phyloP scores from a whole-genome alignment of 2,888 invertebrate species.

The Allolobophora icterica region DNA sequence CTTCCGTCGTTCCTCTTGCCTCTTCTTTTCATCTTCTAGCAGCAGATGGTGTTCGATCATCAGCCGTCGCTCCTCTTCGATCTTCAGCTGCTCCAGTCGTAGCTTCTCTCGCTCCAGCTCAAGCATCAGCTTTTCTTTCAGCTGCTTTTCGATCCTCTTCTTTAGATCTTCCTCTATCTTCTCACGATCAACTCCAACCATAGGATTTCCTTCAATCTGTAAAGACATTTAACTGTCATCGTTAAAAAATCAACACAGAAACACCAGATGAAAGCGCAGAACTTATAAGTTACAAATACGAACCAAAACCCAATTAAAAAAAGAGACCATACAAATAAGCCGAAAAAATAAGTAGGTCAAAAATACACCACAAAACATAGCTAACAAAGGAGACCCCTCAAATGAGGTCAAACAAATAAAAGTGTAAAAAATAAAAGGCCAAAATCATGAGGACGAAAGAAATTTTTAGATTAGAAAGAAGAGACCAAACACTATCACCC shows the following conservation, averaged over 20 bases:
- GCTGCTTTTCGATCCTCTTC: slow-evolving; percentile 3
- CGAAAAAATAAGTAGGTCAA: not conserved
- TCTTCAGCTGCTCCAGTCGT: slow-evolving; percentile 4
- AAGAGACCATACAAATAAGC: not conserved
- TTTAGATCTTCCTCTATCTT: not conserved
- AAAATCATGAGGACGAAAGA: not conserved
- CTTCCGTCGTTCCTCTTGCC: slow-evolving; percentile 25
- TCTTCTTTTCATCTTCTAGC: not conserved
- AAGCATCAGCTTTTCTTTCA: slow-evolving; percentile 15
- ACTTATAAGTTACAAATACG: not conserved
- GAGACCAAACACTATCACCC: not conserved
- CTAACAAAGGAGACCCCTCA: too few species aligned
- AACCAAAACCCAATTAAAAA: not conserved
- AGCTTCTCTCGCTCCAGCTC: not conserved
- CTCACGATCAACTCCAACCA: not conserved
- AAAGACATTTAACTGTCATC: not conserved
- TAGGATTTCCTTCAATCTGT: not conserved
- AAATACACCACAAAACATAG: not conserved
- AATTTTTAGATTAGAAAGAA: not conserved
- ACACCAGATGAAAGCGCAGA: not conserved
- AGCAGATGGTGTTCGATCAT: not conserved
- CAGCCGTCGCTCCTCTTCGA: not conserved
- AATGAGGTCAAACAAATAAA: not conserved
- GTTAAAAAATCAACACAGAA: not conserved
- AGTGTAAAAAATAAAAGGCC: not conserved